phyloP scores from a whole-genome alignment of 1,140 invertebrate species.

The Drosophila nasuta region DNA sequence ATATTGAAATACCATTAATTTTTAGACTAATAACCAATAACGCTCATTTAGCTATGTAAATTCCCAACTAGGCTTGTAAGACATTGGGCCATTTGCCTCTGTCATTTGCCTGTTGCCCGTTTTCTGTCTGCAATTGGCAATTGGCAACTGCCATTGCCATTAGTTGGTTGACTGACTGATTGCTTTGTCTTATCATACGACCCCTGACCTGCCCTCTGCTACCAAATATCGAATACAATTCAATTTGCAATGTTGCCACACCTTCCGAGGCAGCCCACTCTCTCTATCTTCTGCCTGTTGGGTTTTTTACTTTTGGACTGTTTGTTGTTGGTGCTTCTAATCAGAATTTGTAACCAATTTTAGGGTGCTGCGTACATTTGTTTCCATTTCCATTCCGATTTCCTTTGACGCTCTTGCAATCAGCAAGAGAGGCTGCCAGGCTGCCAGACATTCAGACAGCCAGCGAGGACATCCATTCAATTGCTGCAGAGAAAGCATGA shows the following conservation, averaged over 20 bases:
- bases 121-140: constrained; percentile 7
- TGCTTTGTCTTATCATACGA: constrained; percentile 75
- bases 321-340: constrained; percentile 72
- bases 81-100: constrained; percentile 15
- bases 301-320: constrained; percentile 58
- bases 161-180: constrained; percentile 70
- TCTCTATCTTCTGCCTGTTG: constrained; percentile 21
- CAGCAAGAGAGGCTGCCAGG: constrained; percentile 35
- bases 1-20: too few relatives aligned
- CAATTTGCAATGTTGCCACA: constrained; percentile 75
- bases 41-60: constrained; percentile 33
- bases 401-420: constrained; percentile 78
- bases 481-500: constrained; percentile 10
- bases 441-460: constrained; percentile 28
- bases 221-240: constrained; percentile 68
- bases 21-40: not conserved
- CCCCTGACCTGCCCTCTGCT: constrained; percentile 27
- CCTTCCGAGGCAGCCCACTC: constrained; percentile 32
- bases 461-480: constrained; percentile 34
- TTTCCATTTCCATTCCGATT: constrained; percentile 41
- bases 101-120: constrained; percentile 26
- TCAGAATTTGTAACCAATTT: constrained; percentile 83
- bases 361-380: constrained; percentile 66
- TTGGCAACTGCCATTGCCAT: constrained; percentile 50
- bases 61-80: constrained; percentile 5